Conservation (phyloP, 2,113 vertebrate species). For the Suncus etruscus region DNA sequence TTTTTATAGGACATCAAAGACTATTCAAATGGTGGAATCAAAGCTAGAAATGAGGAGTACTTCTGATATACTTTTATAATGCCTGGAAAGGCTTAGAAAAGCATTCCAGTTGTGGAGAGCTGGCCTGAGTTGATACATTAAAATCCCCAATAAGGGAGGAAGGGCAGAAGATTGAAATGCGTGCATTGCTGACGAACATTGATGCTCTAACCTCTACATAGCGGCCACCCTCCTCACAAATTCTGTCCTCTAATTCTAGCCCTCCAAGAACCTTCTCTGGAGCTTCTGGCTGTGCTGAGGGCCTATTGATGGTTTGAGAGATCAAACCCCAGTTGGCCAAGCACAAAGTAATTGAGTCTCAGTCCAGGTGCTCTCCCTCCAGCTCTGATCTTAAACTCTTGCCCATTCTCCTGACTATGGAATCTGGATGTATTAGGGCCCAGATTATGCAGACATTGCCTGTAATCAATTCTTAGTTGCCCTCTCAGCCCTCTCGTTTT, state of each 20-base stretch:
- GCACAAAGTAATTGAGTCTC: no score
- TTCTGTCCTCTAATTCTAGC: not conserved
- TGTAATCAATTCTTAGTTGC: not conserved
- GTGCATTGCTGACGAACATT: not conserved
- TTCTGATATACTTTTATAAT: conserved; percentile 34
- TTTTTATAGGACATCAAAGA: conserved; percentile 57
- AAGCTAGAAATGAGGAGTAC: conserved; percentile 9
- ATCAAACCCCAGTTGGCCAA: no score
- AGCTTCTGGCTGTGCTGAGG: no score
- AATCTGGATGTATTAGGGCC: not conserved
- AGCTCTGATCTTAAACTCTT: not conserved
- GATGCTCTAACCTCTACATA: not conserved
- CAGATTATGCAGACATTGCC: not conserved
- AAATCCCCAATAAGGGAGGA: not conserved
- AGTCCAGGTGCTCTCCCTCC: no score
- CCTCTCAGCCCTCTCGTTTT: not conserved
- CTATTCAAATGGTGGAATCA: conserved; percentile 29
- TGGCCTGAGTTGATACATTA: conserved; percentile 32
- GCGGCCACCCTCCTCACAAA: not conserved
- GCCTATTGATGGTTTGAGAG: no score
- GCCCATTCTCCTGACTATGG: not conserved
- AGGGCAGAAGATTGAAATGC: not conserved
- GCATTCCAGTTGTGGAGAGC: conserved; percentile 4
- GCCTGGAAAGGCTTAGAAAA: conserved; percentile 31
- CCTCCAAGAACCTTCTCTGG: not conserved